phyloP scores from a whole-genome alignment of 2,113 vertebrate genomes.

The Chitala chitala region DNA sequence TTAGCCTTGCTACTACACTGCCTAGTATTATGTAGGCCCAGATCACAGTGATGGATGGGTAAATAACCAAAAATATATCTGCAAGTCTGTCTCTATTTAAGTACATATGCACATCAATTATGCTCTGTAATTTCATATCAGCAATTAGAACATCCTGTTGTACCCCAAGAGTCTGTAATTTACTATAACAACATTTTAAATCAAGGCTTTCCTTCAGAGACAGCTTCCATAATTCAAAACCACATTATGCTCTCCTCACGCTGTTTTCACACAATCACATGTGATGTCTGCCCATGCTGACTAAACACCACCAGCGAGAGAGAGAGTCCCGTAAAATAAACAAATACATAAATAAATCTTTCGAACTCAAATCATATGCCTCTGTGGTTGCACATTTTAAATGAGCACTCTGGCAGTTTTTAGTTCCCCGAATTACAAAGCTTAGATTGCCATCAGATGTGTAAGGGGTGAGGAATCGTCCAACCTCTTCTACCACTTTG shows the following conservation, averaged over 20 bases:
- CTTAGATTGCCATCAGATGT: constrained; percentile 51
- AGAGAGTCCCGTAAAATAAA: constrained; percentile 41
- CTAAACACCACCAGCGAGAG: constrained; percentile 60
- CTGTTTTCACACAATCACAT: constrained; percentile 59
- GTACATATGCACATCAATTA: constrained; percentile 51
- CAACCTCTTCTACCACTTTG: constrained; percentile 17
- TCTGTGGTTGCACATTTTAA: constrained; percentile 53
- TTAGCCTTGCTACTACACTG: background rate
- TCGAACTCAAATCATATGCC: constrained; percentile 50
- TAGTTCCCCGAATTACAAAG: constrained; percentile 51
- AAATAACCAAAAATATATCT: constrained; percentile 51
- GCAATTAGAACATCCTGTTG: constrained; percentile 62
- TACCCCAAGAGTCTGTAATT: constrained; percentile 54
- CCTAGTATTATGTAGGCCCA: background rate
- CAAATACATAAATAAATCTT: constrained; percentile 45
- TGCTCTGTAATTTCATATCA: constrained; percentile 63
- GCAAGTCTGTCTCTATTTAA: constrained; percentile 50
- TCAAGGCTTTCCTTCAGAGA: constrained; percentile 60
- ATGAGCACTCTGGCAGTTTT: constrained; percentile 44
- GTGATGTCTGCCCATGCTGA: constrained; percentile 60
- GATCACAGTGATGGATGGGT: background rate
- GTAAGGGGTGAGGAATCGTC: constrained; percentile 47
- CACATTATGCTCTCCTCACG: constrained; percentile 58
- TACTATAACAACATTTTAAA: constrained; percentile 64
- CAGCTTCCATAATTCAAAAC: constrained; percentile 61